phyloP scores from a whole-genome alignment of 2,113 vertebrate genomes.

The Nothocercus julius region DNA sequence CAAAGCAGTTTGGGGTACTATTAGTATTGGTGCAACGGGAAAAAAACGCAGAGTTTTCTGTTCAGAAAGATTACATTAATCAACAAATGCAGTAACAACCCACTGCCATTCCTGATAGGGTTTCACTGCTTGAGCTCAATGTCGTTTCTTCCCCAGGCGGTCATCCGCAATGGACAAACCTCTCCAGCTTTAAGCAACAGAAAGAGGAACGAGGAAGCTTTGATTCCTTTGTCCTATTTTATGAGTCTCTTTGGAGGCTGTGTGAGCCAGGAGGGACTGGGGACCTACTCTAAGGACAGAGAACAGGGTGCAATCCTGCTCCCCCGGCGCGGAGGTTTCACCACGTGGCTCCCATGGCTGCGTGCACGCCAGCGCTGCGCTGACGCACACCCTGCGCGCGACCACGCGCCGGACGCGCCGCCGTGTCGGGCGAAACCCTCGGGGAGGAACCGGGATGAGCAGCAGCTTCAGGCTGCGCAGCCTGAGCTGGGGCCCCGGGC shows the following conservation, averaged over 20 bases:
- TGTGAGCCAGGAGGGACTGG: neutral
- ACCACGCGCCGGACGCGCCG: neutral
- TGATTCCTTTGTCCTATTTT: neutral
- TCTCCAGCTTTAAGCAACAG: accelerated
- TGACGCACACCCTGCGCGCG: neutral
- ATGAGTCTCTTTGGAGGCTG: neutral
- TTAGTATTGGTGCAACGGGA: neutral
- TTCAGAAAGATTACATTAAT: neutral
- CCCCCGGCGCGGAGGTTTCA: accelerated
- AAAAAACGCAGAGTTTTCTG: neutral
- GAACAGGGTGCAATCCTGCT: neutral
- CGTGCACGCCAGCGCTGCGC: neutral
- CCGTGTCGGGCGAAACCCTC: neutral
- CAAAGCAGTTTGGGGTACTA: neutral
- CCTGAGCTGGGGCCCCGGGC: too few relatives aligned
- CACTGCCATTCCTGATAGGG: neutral
- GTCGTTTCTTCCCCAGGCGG: neutral
- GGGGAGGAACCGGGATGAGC: neutral
- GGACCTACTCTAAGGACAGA: neutral
- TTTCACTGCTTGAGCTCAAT: neutral
- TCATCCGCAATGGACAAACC: neutral
- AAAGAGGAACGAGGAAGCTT: neutral
- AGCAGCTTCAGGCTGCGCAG: neutral
- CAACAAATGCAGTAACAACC: neutral
- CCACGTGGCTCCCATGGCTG: too few relatives aligned